Evolutionary conservation across 2,888 invertebrate genomes (phyloP).

Genomic region (Phalangium opilio): DNA sequence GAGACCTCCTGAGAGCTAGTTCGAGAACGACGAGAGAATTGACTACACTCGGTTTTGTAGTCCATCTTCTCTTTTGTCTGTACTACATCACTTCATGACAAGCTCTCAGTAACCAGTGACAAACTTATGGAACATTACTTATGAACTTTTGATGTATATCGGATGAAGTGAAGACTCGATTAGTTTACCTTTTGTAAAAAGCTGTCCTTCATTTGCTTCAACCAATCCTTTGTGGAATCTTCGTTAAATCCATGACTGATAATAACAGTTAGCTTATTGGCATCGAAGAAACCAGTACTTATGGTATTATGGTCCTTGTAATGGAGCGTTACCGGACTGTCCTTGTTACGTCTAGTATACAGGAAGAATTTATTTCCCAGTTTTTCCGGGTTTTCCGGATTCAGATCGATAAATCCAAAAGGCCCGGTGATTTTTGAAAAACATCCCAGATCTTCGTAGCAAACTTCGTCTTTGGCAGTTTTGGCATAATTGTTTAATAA

Average conservation of each 20-base stretch:
- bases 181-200: slow-evolving; percentile 4
- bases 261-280: not conserved
- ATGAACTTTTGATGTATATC: too few relatives aligned
- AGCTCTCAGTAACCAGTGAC: too few relatives aligned
- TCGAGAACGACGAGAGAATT: too few relatives aligned
- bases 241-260: slow-evolving; percentile 3
- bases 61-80: too few relatives aligned
- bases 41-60: not conserved
- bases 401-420: slow-evolving; percentile 3
- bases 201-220: slow-evolving; percentile 1
- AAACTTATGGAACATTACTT: too few relatives aligned
- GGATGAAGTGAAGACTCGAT: too few relatives aligned
- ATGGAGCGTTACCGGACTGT: not conserved
- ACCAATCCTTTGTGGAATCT: not conserved
- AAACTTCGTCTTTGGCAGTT: slow-evolving; percentile 1
- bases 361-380: slow-evolving; percentile 4
- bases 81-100: too few relatives aligned
- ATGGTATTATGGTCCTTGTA: not conserved
- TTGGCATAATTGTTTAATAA: too few relatives aligned
- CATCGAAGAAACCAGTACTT: not conserved
- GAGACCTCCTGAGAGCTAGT: too few relatives aligned
- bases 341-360: not conserved
- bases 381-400: slow-evolving; percentile 6
- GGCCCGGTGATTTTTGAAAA: slow-evolving; percentile 8
- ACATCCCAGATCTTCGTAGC: slow-evolving; percentile 8